Evolutionary conservation across 2,113 vertebrate species (phyloP).

Genomic region (Pachyramphus minor): DNA sequence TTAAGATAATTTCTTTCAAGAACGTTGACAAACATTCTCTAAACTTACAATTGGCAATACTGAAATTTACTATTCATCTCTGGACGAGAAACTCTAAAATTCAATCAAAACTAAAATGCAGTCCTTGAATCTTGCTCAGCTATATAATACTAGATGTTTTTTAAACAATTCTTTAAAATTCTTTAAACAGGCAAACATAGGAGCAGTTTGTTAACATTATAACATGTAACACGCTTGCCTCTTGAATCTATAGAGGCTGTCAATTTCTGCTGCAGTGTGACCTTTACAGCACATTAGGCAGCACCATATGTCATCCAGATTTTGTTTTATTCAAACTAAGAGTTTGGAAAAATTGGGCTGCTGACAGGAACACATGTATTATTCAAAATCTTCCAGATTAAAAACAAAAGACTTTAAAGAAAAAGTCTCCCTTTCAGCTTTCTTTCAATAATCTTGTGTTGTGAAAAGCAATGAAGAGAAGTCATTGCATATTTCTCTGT

Average conservation of each 20-base stretch:
- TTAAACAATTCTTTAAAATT: neutral
- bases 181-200: neutral
- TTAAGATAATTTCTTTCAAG: neutral
- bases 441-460: neutral
- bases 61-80: neutral
- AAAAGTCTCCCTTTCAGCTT: neutral
- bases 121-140: neutral
- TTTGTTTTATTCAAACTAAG: neutral
- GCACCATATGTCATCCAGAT: neutral
- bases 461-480: neutral
- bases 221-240: neutral
- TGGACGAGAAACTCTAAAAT: neutral
- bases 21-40: neutral
- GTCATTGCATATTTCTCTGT: neutral
- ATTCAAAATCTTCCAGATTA: neutral
- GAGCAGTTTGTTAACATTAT: neutral
- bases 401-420: neutral
- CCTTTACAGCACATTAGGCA: conserved; percentile 37
- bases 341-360: neutral
- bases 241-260: conserved; percentile 24
- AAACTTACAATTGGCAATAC: neutral
- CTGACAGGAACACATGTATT: neutral
- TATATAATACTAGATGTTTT: neutral
- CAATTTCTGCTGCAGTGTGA: conserved; percentile 12
- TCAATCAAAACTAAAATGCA: neutral